Percentiles rank a stretch among this genome's conserved stretches.
These are phyloP conservation scores for Papilio protenor DNA, from an alignment of 2,888 invertebrate species.

Conservation along the genomic window DNA sequence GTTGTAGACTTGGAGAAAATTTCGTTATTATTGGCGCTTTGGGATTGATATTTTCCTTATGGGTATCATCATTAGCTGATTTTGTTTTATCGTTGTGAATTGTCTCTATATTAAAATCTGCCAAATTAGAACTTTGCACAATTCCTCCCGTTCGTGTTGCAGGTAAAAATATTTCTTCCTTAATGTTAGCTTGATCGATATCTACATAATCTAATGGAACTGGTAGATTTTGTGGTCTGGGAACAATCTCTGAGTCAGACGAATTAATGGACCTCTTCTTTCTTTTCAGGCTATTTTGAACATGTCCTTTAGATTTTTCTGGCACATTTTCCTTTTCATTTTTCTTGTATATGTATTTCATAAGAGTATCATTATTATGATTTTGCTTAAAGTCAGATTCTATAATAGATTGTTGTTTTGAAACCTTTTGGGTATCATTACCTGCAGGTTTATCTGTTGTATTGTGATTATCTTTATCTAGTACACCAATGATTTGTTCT, in stretches of 20 bases:
- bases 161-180: constrained; percentile 47
- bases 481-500: background rate
- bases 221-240: constrained; percentile 37
- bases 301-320: constrained; percentile 62
- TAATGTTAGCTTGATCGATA: constrained; percentile 56
- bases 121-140: constrained; percentile 63
- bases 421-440: constrained; percentile 28
- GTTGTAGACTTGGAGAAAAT: constrained; percentile 43
- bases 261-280: constrained; percentile 57
- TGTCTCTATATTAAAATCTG: constrained; percentile 73
- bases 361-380: constrained; percentile 56
- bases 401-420: constrained; percentile 35
- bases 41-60: constrained; percentile 42
- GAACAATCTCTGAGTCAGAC: constrained; percentile 14
- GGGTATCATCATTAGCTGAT: constrained; percentile 35
- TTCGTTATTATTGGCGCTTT: background rate
- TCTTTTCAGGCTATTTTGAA: constrained; percentile 66
- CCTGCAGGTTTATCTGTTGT: constrained; percentile 34
- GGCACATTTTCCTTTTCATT: constrained; percentile 51
- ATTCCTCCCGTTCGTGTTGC: constrained; percentile 48
- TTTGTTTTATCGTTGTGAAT: constrained; percentile 56
- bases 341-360: constrained; percentile 71
- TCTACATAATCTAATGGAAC: constrained; percentile 66
- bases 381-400: constrained; percentile 27
- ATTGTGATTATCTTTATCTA: background rate